phyloP scores from a whole-genome alignment of 2,888 invertebrate genomes.

The Automeris io region DNA sequence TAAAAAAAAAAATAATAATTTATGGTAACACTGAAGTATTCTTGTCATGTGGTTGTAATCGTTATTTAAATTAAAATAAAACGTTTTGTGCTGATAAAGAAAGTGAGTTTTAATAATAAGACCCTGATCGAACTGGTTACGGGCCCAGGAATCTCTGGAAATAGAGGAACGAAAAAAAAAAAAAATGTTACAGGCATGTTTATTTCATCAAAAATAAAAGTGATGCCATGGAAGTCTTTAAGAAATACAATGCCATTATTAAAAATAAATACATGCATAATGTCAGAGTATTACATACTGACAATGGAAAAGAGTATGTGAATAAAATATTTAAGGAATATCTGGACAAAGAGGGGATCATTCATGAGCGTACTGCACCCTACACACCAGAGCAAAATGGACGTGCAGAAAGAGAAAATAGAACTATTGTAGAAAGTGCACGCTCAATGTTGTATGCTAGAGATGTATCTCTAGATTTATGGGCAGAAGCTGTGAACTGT shows the following conservation, averaged over 20 bases:
- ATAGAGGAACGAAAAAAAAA: no score
- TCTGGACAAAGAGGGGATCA: constrained; percentile 19
- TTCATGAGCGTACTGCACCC: constrained; percentile 24
- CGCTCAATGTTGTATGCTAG: constrained; percentile 22
- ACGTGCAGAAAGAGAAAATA: constrained; percentile 25
- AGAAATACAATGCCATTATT: constrained; percentile 17
- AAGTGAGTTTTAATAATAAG: no score
- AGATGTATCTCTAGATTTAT: constrained; percentile 12
- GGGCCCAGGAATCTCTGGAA: no score
- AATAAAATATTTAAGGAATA: constrained; percentile 18
- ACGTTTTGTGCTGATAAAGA: no score
- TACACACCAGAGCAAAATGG: constrained; percentile 28
- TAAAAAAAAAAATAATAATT: no score
- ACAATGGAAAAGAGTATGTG: no score
- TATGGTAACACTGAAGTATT: no score
- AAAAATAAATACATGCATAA: constrained; percentile 19
- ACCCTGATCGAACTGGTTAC: no score
- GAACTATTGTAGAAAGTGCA: constrained; percentile 25
- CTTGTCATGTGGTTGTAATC: no score
- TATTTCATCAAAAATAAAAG: constrained; percentile 22
- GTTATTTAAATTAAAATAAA: no score
- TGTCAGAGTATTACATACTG: constrained; percentile 20
- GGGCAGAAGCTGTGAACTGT: constrained; percentile 19
- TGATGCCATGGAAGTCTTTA: constrained; percentile 21
- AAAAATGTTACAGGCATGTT: constrained; percentile 21